Conservation (phyloP, 2,797 vertebrate genomes). For the Synaphobranchus kaupii region DNA sequence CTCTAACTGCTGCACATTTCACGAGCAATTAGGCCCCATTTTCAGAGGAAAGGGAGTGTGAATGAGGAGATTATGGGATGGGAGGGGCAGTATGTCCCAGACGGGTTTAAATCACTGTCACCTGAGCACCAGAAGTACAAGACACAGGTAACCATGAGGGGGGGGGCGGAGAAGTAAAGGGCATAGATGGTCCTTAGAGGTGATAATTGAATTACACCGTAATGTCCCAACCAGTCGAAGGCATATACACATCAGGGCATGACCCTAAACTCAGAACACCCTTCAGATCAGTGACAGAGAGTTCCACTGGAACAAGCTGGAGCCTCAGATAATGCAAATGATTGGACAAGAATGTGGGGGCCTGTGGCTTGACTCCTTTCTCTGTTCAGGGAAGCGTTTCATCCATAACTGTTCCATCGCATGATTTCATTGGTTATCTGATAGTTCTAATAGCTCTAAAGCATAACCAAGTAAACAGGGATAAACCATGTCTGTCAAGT, state of each 20-base stretch:
- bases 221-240: background rate
- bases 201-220: background rate
- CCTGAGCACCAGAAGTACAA: background rate
- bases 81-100: background rate
- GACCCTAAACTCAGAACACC: background rate
- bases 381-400: background rate
- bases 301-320: background rate
- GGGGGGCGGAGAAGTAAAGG: background rate
- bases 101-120: background rate
- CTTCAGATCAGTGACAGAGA: background rate
- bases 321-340: background rate
- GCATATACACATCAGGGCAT: too few species aligned
- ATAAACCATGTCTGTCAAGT: background rate
- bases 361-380: background rate
- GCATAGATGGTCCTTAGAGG: too few species aligned
- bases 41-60: conserved; percentile 19
- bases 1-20: conserved; percentile 56
- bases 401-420: background rate
- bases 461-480: background rate
- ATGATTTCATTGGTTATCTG: background rate
- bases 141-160: background rate
- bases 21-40: conserved; percentile 64
- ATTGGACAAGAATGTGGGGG: background rate
- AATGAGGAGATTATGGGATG: background rate
- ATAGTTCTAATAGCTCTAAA: background rate